These are phyloP conservation scores for Anastatus disparis DNA, from an alignment of 1,140 invertebrate species.

Conservation along the genomic window DNA sequence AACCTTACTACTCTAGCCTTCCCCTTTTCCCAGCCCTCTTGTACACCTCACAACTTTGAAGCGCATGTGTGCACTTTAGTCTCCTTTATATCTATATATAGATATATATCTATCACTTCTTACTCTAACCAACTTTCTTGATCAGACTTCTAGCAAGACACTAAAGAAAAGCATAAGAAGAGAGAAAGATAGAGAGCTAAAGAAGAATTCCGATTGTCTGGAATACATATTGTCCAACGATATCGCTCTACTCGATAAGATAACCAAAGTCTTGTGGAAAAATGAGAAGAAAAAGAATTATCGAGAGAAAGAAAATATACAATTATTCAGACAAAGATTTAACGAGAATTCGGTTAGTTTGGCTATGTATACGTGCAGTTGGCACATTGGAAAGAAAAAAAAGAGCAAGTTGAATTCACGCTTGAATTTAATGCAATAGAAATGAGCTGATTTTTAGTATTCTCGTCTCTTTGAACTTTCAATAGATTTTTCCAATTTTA, in stretches of 20 bases:
- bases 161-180: background rate
- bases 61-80: conserved; percentile 46
- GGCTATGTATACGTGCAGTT: too few relatives aligned
- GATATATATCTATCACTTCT: too few relatives aligned
- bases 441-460: too few relatives aligned
- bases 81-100: too few relatives aligned
- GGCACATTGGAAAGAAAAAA: too few relatives aligned
- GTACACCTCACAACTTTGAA: conserved; percentile 37
- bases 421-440: too few relatives aligned
- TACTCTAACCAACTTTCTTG: conserved; percentile 59
- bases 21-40: conserved; percentile 36
- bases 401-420: too few relatives aligned
- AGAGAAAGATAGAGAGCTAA: background rate
- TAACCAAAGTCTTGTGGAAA: background rate
- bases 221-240: conserved; percentile 35
- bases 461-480: too few relatives aligned
- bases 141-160: conserved; percentile 55
- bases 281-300: background rate
- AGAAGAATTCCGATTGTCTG: conserved; percentile 19
- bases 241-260: conserved; percentile 18
- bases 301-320: background rate
- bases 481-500: too few relatives aligned
- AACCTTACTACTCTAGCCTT: too few relatives aligned
- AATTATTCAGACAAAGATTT: background rate
- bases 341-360: background rate